Evolutionary conservation across 2,113 vertebrate genomes (phyloP).

Genomic region (Beaufortia kweichowensis): DNA sequence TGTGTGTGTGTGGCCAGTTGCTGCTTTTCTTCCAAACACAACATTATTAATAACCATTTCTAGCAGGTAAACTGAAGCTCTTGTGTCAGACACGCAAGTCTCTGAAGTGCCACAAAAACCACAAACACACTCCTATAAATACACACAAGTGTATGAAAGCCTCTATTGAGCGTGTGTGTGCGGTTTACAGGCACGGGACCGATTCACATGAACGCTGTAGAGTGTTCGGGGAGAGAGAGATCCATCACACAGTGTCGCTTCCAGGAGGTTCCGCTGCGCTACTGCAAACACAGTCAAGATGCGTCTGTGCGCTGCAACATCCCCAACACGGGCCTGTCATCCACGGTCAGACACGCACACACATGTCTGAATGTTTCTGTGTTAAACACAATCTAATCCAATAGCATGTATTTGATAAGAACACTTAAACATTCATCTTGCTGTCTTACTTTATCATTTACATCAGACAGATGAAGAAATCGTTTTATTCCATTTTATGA

Average conservation of each 20-base stretch:
- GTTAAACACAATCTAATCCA: too few species aligned
- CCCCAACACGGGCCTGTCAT: conserved; percentile 80
- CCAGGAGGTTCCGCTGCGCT: conserved; percentile 72
- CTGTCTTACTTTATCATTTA: too few species aligned
- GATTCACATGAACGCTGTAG: conserved; percentile 90
- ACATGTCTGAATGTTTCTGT: too few species aligned
- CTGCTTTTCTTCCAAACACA: too few species aligned
- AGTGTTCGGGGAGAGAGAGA: conserved; percentile 80
- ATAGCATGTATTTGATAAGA: too few species aligned
- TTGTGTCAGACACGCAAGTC: too few species aligned
- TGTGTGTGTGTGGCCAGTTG: too few species aligned
- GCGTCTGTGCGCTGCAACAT: conserved; percentile 87
- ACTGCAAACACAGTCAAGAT: conserved; percentile 83
- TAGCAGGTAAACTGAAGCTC: too few species aligned
- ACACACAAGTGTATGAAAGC: conserved; percentile 1
- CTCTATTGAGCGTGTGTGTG: conserved; percentile 41
- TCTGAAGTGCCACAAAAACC: background rate
- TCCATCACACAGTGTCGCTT: conserved; percentile 81
- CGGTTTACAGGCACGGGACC: conserved; percentile 82
- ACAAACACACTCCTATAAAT: background rate
- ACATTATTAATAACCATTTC: too few species aligned
- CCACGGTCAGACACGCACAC: conserved; percentile 74
- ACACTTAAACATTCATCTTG: too few species aligned
- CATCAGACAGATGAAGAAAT: too few species aligned
- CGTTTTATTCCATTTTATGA: background rate